These are phyloP conservation scores for Nezara viridula DNA, from an alignment of 2,888 invertebrate species.

Conservation along the genomic window DNA sequence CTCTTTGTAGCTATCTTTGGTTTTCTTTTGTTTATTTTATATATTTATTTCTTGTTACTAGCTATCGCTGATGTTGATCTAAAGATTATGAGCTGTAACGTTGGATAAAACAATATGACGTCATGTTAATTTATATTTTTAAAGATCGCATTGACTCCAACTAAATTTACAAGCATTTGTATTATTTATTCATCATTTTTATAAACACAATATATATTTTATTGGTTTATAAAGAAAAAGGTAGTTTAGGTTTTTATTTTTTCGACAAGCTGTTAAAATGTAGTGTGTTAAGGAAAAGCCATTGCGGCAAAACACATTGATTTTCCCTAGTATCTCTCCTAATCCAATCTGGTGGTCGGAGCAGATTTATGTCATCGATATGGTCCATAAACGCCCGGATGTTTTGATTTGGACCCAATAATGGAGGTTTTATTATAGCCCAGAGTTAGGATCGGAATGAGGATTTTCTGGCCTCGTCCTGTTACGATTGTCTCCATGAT, in stretches of 20 bases:
- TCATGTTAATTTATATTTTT: no score
- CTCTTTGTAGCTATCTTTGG: no score
- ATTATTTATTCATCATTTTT: no score
- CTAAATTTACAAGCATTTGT: no score
- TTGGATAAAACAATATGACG: no score
- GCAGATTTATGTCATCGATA: conserved; percentile 57
- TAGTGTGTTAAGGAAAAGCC: background rate
- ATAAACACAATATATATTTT: background rate
- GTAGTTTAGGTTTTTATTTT: background rate
- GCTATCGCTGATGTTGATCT: no score
- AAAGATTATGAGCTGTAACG: no score
- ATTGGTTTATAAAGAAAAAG: background rate
- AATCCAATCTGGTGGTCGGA: conserved; percentile 54
- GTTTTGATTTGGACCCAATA: conserved; percentile 55
- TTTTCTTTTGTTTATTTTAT: no score
- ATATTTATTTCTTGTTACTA: no score
- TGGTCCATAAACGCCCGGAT: conserved; percentile 57
- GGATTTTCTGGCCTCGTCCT: background rate
- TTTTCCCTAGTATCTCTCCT: conserved; percentile 38
- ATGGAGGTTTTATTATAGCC: conserved; percentile 55
- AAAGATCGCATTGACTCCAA: no score
- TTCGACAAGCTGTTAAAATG: background rate
- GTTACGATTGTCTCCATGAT: background rate
- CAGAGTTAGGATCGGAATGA: background rate
- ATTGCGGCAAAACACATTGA: conserved; percentile 39